These are phyloP conservation scores for Alitta virens DNA, from an alignment of 2,888 invertebrate genomes.

Conservation along the genomic window DNA sequence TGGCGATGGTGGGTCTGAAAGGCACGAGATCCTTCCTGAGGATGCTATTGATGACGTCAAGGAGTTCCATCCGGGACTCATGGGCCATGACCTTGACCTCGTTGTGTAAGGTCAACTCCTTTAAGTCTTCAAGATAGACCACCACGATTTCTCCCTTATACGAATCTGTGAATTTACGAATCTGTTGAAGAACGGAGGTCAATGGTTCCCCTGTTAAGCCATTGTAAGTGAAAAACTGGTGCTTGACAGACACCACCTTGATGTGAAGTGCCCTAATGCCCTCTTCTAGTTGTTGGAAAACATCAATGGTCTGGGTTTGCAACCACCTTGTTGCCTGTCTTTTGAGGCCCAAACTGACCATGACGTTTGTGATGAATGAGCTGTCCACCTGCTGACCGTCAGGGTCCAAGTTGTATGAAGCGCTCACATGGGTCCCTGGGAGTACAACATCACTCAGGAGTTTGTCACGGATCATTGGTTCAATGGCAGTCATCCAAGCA, in stretches of 20 bases:
- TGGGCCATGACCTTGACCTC: not conserved
- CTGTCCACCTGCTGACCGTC: too few relatives aligned
- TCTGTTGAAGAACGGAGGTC: not conserved
- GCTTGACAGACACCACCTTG: too few relatives aligned
- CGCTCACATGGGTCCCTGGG: not conserved
- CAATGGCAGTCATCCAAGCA: too few relatives aligned
- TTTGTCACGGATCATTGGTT: not conserved
- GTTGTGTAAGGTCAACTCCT: not conserved
- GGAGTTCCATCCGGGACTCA: not conserved
- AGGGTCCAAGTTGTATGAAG: not conserved
- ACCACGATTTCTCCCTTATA: not conserved
- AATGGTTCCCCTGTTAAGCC: not conserved
- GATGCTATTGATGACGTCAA: not conserved
- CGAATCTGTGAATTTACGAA: not conserved
- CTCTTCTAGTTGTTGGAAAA: too few relatives aligned
- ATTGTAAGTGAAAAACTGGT: not conserved
- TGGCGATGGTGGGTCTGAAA: not conserved
- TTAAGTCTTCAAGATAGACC: not conserved
- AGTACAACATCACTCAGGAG: not conserved
- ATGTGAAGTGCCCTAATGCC: too few relatives aligned
- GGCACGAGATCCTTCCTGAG: not conserved
- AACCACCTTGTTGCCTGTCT: too few relatives aligned
- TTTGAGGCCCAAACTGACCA: too few relatives aligned
- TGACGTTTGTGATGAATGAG: too few relatives aligned
- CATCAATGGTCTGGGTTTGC: too few relatives aligned